Evolutionary conservation across 2,797 vertebrate species (phyloP).

Genomic region (Chelidonichthys spinosus): DNA sequence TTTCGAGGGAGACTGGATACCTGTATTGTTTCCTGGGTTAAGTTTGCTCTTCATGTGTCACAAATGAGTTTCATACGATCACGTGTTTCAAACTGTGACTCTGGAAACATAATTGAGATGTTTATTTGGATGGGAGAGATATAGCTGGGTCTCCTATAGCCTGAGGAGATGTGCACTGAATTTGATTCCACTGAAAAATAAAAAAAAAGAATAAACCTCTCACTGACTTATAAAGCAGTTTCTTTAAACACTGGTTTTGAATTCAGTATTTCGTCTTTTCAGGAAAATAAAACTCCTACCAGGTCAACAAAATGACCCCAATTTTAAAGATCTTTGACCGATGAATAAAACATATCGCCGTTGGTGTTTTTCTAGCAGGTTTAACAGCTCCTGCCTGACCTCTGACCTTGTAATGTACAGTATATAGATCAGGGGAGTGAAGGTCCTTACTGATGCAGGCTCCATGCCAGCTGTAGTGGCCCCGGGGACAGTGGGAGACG

Average conservation of each 20-base stretch:
- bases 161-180: not conserved
- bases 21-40: too few relatives aligned
- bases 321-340: not conserved
- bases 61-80: too few relatives aligned
- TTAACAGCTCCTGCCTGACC: not conserved
- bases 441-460: conserved; percentile 83
- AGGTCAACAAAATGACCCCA: not conserved
- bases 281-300: not conserved
- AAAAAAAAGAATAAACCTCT: not conserved
- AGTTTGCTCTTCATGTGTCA: too few relatives aligned
- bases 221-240: not conserved
- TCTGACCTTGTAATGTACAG: not conserved
- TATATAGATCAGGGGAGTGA: not conserved
- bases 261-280: not conserved
- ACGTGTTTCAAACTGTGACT: too few relatives aligned
- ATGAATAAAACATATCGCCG: conserved; percentile 39
- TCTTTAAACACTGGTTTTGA: not conserved
- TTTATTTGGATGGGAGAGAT: too few relatives aligned
- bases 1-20: too few relatives aligned
- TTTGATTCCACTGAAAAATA: not conserved
- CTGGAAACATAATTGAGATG: too few relatives aligned
- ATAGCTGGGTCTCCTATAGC: not conserved
- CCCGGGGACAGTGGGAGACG: conserved; percentile 83
- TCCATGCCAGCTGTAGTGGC: conserved; percentile 77
- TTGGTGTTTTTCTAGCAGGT: not conserved